phyloP scores from a whole-genome alignment of 1,140 invertebrate species.

The Portunus trituberculatus region DNA sequence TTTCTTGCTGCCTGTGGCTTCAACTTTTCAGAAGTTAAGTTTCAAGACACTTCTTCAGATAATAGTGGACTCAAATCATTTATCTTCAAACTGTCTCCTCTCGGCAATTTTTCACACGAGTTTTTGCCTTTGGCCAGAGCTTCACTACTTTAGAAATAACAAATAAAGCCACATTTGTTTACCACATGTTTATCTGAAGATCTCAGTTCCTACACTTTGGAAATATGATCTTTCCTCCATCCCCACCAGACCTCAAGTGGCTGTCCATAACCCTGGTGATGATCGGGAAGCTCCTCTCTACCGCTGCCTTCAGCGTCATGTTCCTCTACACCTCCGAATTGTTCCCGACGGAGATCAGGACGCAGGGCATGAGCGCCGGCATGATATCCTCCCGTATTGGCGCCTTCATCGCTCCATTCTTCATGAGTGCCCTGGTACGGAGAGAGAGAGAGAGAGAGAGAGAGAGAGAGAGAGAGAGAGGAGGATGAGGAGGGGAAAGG shows the following conservation, averaged over 20 bases:
- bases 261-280: conserved; percentile 30
- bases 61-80: too few species aligned
- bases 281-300: conserved; percentile 26
- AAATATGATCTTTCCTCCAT: neutral
- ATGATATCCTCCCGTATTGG: conserved; percentile 89
- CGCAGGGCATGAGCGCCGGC: conserved; percentile 89
- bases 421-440: conserved; percentile 53
- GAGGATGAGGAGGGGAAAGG: neutral
- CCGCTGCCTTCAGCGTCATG: neutral
- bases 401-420: conserved; percentile 86
- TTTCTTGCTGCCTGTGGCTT: too few species aligned
- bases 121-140: too few species aligned
- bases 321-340: conserved; percentile 89
- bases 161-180: neutral
- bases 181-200: neutral
- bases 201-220: neutral
- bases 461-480: neutral
- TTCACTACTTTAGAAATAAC: too few species aligned
- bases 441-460: neutral
- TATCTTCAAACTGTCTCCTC: too few species aligned
- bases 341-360: conserved; percentile 91
- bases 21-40: too few species aligned
- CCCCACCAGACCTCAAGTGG: conserved; percentile 28
- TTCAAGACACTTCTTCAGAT: too few species aligned
- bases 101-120: too few species aligned